Evolutionary conservation across 2,113 vertebrate species (phyloP).

Genomic region (Mesembrinibis cayennensis): DNA sequence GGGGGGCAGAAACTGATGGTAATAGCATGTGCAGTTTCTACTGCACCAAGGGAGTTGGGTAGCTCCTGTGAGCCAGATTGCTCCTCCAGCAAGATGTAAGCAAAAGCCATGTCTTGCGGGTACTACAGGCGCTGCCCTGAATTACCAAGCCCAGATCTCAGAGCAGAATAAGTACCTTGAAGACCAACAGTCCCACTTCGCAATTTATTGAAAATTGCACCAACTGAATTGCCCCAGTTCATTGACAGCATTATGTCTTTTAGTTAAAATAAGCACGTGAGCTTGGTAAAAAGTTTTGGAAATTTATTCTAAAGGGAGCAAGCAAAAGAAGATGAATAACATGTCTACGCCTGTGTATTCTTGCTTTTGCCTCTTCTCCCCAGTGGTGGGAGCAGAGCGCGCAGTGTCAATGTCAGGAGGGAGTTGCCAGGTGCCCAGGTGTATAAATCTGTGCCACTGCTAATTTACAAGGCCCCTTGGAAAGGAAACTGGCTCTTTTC

Average conservation of each 20-base stretch:
- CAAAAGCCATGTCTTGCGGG: not conserved
- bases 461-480: not conserved
- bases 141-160: not conserved
- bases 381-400: not conserved
- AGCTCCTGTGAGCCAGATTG: not conserved
- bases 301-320: not conserved
- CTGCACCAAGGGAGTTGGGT: not conserved
- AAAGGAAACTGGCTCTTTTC: not conserved
- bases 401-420: fast-evolving
- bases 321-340: not conserved
- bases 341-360: not conserved
- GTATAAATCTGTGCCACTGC: not conserved
- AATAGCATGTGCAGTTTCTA: fast-evolving
- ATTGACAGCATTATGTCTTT: not conserved
- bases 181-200: not conserved
- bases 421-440: not conserved
- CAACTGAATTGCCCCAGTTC: not conserved
- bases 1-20: not conserved
- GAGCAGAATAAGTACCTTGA: not conserved
- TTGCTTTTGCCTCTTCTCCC: not conserved
- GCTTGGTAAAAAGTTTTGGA: not conserved
- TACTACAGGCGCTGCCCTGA: not conserved
- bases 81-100: not conserved
- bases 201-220: not conserved
- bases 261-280: not conserved